Evolutionary conservation across 1,140 invertebrate species (phyloP), one percentile per base, ranked within the genome.

Genomic region (Hesperophylax magnus): DNA sequence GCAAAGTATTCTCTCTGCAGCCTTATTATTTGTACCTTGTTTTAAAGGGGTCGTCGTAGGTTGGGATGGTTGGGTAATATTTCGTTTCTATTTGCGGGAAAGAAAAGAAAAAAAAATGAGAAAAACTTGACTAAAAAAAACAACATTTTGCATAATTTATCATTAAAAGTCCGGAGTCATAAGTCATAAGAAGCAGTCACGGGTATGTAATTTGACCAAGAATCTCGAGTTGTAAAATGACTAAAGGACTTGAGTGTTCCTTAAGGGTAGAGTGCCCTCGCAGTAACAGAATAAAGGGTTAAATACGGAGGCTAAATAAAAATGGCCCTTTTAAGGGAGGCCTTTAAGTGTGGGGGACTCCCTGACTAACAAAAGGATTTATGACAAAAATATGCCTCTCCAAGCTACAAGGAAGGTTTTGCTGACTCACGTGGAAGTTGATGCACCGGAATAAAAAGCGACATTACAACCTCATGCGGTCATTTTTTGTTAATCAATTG

Each of bases 241-340:
- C 24, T 17, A n/a, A 18, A 47, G 6, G 18, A 18, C 22, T 69
- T 6, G 65, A 69, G 65, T 69, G 65, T 17, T 34, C 24, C 17
- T 47, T 8, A 17, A 69, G 31, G 15, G n/a, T 34, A 11, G 20
- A 39, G 65, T 17, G 18, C 65, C 34, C 14, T 69, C 31, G 7
- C 31, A 39, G 34, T 69, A 47, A 39, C 52, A 69, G 15, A 69
- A 69, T 69, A 69, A 69, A 69, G 65, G 65, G 65, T 65, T 34
- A 18, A 69, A 34, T 34, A 69, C 31, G 27, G 39, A 47, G 31
- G 39, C 6, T 1, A 47, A 69, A 6, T n/a, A 61, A 27, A 39
- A 39, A 47, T 17, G 65, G 17, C 18, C 65, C 34, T 69, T 61
- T 69, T 52, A 69, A n/a, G 65, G 65, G 39, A 69, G 34, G 34